A percentile compares a stretch with the other conserved stretches of the same genome.
Evolutionary conservation across 2,113 vertebrate genomes (phyloP).

Genomic region (Chrysemys picta): DNA sequence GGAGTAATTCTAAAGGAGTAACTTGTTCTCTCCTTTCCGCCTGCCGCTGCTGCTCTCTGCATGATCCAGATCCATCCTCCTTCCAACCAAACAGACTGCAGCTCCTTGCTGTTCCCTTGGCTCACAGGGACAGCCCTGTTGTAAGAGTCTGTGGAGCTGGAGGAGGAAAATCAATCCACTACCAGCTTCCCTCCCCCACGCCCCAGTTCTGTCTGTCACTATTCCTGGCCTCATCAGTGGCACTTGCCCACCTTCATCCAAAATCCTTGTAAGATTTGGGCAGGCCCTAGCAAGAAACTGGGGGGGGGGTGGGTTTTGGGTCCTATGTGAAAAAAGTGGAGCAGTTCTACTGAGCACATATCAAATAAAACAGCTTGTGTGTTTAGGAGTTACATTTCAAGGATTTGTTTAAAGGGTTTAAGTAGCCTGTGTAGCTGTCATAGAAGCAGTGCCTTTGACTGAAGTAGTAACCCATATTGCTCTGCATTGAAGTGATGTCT

Average conservation of each 20-base stretch:
- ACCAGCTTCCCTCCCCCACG: not conserved
- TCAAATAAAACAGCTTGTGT: not conserved
- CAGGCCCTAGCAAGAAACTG: not conserved
- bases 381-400: not conserved
- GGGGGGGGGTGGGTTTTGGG: no score
- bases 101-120: not conserved
- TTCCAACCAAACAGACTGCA: not conserved
- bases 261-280: not conserved
- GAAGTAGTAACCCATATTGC: not conserved
- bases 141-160: not conserved
- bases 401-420: not conserved
- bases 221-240: not conserved
- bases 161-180: not conserved
- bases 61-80: not conserved
- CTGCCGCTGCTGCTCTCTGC: not conserved
- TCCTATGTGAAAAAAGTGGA: not conserved
- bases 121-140: not conserved
- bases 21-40: not conserved
- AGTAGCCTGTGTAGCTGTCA: not conserved
- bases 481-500: not conserved
- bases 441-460: not conserved
- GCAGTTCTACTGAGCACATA: not conserved
- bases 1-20: not conserved
- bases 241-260: not conserved
- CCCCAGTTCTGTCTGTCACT: not conserved